Evolutionary conservation across 1,140 invertebrate genomes (phyloP).

Genomic region (Anagrus nilaparvatae): DNA sequence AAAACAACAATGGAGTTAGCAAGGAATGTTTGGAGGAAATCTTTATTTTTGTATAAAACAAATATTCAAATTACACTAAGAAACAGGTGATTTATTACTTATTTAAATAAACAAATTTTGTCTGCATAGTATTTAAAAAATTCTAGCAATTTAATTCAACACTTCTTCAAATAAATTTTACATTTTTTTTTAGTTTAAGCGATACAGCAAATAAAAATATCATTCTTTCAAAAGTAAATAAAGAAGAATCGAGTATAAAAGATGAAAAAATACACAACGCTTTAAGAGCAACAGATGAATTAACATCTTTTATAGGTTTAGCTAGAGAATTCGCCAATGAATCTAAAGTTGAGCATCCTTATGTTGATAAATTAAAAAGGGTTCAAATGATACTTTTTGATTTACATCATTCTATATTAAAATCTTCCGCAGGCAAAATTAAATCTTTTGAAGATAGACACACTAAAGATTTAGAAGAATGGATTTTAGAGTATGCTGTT

Average conservation of each 20-base stretch:
- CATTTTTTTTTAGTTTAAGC: constrained; percentile 20
- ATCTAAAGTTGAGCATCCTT: constrained; percentile 44
- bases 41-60: constrained; percentile 28
- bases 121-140: constrained; percentile 2
- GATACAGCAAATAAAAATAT: constrained; percentile 18
- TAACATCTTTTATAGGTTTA: constrained; percentile 59
- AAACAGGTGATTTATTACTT: constrained; percentile 27
- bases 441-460: constrained; percentile 45
- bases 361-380: constrained; percentile 52
- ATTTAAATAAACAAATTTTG: constrained; percentile 5
- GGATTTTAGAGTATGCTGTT: constrained; percentile 61
- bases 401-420: constrained; percentile 58
- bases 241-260: constrained; percentile 50
- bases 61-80: constrained; percentile 21
- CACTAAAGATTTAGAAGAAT: constrained; percentile 60
- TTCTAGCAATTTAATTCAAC: constrained; percentile 7
- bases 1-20: constrained; percentile 38
- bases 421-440: constrained; percentile 40
- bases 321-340: constrained; percentile 52
- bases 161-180: constrained; percentile 11
- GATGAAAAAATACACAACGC: constrained; percentile 60
- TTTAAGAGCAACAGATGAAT: constrained; percentile 65
- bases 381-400: constrained; percentile 74
- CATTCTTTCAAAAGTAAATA: constrained; percentile 42
- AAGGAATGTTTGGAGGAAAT: constrained; percentile 28